Conservation (phyloP, 2,113 vertebrate genomes). For the Sarotherodon lohbergeri region DNA sequence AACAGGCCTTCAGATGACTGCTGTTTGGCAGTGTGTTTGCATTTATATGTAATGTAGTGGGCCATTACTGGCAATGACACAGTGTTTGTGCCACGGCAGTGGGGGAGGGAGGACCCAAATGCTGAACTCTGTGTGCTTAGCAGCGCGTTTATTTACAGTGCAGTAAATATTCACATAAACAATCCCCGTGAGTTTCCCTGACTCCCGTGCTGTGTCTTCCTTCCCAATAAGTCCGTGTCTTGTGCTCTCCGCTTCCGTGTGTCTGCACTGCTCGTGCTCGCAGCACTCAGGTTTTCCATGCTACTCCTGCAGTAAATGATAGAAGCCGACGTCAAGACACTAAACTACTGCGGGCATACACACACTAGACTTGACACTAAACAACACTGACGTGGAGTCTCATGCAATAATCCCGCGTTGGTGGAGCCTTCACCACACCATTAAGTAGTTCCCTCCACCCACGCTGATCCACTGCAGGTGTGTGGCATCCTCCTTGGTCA, state of each 20-base stretch:
- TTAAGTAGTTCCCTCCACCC: not conserved
- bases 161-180: not conserved
- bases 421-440: not conserved
- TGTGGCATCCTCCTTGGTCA: not conserved
- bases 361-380: not conserved
- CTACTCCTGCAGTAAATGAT: not conserved
- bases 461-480: not conserved
- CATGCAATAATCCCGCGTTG: not conserved
- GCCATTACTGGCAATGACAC: no score
- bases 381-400: not conserved
- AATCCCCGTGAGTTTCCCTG: not conserved
- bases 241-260: not conserved
- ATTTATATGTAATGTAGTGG: no score
- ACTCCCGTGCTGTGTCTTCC: not conserved
- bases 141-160: not conserved
- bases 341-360: not conserved
- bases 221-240: not conserved
- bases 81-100: no score
- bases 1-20: no score
- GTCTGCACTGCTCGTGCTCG: not conserved
- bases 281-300: not conserved
- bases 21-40: no score
- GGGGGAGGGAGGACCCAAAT: no score
- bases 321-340: not conserved
- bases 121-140: not conserved